phyloP scores from a whole-genome alignment of 2,113 vertebrate species.

The Tupaia tana region DNA sequence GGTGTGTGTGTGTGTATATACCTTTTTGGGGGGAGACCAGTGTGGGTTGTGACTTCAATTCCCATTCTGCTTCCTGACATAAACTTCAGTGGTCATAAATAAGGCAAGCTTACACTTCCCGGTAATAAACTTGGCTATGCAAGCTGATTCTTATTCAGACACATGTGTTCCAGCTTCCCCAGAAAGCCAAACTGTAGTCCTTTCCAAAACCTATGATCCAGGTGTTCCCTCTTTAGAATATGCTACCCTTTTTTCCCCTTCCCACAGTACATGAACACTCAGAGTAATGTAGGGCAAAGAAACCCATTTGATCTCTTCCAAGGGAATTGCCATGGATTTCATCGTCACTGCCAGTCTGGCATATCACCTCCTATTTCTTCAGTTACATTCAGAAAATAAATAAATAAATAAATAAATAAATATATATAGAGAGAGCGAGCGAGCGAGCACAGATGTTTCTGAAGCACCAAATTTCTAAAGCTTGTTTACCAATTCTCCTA shows the following conservation, averaged over 20 bases:
- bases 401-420: too few relatives aligned
- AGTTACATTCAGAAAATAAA: constrained; percentile 7
- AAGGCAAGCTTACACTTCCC: not conserved
- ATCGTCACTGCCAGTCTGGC: not conserved
- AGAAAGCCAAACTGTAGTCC: not conserved
- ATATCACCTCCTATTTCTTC: not conserved
- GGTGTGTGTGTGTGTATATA: not conserved
- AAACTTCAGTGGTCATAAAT: not conserved
- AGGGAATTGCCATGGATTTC: not conserved
- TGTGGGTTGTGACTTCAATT: not conserved
- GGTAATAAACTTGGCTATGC: not conserved
- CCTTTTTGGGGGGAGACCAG: not conserved
- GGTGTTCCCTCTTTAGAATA: not conserved
- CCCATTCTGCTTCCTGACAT: not conserved
- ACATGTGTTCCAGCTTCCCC: not conserved
- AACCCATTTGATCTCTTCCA: not conserved
- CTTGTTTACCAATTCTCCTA: not conserved
- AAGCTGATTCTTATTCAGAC: constrained; percentile 40
- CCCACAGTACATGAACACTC: not conserved
- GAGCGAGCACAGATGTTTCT: not conserved
- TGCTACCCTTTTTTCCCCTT: not conserved
- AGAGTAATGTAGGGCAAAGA: not conserved
- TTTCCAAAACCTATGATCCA: not conserved
- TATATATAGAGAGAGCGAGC: too few relatives aligned
- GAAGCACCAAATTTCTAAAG: constrained; percentile 8